Evolutionary conservation across 2,797 vertebrate genomes (phyloP), one percentile per base, ranked within the genome.

Genomic region (Cossypha caffra): DNA sequence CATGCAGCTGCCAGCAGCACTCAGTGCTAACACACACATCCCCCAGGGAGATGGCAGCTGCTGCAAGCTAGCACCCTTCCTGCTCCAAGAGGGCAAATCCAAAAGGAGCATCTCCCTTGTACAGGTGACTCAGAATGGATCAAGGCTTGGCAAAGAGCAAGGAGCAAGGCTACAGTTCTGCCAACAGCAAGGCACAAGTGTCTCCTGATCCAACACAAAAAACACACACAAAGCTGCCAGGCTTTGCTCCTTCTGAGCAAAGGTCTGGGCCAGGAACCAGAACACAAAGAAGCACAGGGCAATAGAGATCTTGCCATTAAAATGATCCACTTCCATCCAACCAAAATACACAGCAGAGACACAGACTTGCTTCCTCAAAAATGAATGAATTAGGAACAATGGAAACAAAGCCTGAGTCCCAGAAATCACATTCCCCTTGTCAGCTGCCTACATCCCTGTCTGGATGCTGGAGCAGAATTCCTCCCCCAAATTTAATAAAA

Each of bases 381-480:
- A 52, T 4, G 5, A 69, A 14, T 0, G 0, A 59, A 16, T 4
- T 71, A 21, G 16, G 16, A 67, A n/a, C 1, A 57, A 67, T 28
- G 33, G 48, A 91, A 82, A 69, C 3, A 48, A 75, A 90, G 15
- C 8, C 40, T 62, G 51, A 69, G 55, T 15, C 25, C 16, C 40
- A 91, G 51, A 76, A 90, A 94, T 45, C 66, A 13, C 8, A 2
- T 18, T 69, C 11, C 37, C 12, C 29, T 42, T 1, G 0, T 12
- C 58, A 64, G 45, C 28, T 48, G 47, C 33, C 52, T n/a, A 51
- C 28, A 85, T 72, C 48, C 35, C 16, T 18, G 13, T 29, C 40
- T 2, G 1, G 35, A 50, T 17, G 12, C 21, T 11, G 11, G 10
- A 89, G 28, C 4, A 64, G 43, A 69, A 86, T 11, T 55, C 50